Percentiles rank a stretch among this genome's conserved stretches.
Conservation (phyloP, 2,797 vertebrate genomes). For the Semaprochilodus insignis region DNA sequence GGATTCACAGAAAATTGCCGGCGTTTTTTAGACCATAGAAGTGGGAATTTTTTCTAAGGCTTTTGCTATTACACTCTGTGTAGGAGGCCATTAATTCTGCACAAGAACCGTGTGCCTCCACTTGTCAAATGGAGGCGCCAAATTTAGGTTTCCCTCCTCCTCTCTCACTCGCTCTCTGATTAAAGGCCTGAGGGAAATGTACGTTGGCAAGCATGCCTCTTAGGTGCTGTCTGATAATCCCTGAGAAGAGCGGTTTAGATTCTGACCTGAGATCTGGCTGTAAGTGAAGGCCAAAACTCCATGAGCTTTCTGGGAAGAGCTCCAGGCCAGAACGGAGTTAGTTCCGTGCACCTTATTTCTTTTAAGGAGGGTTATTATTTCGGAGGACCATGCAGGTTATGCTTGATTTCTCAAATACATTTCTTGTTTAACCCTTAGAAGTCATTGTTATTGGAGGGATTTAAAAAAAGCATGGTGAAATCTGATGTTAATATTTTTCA, state of each 20-base stretch:
- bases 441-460: neutral
- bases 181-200: constrained; percentile 28
- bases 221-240: neutral
- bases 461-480: neutral
- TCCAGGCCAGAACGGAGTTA: constrained; percentile 32
- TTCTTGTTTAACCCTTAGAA: neutral
- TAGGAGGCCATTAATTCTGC: constrained; percentile 1
- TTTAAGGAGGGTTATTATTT: constrained; percentile 29
- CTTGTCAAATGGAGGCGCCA: neutral
- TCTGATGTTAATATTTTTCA: neutral
- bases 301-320: constrained; percentile 10
- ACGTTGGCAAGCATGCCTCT: neutral
- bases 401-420: constrained; percentile 7
- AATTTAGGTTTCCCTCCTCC: constrained; percentile 31
- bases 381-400: neutral
- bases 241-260: neutral
- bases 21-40: constrained; percentile 35
- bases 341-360: constrained; percentile 19
- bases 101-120: neutral
- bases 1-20: neutral
- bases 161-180: neutral
- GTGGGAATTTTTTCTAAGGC: neutral
- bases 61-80: neutral
- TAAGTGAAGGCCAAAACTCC: neutral
- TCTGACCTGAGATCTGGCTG: constrained; percentile 9